Conservation (phyloP, 2,113 vertebrate species). For the Phylloscopus trochilus region DNA sequence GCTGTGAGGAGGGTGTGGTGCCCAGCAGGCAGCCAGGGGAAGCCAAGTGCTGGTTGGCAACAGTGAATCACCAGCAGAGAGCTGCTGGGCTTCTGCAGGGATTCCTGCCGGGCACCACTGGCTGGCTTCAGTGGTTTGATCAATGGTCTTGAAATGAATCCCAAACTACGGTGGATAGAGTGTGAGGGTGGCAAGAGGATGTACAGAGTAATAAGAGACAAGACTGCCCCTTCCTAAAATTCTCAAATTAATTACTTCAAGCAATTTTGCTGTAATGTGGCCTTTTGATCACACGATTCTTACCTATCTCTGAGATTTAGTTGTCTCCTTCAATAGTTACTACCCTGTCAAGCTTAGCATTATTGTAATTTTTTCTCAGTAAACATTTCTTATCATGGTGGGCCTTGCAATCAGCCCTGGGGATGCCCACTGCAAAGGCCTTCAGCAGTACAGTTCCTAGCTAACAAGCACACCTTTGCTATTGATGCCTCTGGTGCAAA, state of each 20-base stretch:
- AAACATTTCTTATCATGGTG: background rate
- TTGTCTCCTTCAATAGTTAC: background rate
- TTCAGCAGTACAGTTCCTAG: background rate
- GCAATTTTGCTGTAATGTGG: background rate
- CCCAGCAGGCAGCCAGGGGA: background rate
- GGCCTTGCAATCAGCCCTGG: background rate
- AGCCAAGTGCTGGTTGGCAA: background rate
- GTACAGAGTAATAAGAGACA: background rate
- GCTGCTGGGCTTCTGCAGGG: background rate
- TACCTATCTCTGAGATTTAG: background rate
- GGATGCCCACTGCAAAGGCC: background rate
- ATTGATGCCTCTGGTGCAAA: background rate
- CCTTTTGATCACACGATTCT: background rate
- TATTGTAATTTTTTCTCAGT: background rate
- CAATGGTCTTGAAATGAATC: background rate
- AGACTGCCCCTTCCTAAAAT: background rate
- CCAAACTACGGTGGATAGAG: rapidly evolving
- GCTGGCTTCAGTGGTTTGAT: rapidly evolving
- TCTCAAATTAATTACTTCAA: background rate
- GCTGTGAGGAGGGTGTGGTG: rapidly evolving
- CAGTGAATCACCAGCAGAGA: background rate
- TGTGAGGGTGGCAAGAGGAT: background rate
- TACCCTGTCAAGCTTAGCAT: background rate
- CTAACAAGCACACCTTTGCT: background rate
- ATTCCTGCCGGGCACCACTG: rapidly evolving